Base-by-base conservation (phyloP, 2,797 vertebrate species). In the Hafferia zeledoni region DNA sequence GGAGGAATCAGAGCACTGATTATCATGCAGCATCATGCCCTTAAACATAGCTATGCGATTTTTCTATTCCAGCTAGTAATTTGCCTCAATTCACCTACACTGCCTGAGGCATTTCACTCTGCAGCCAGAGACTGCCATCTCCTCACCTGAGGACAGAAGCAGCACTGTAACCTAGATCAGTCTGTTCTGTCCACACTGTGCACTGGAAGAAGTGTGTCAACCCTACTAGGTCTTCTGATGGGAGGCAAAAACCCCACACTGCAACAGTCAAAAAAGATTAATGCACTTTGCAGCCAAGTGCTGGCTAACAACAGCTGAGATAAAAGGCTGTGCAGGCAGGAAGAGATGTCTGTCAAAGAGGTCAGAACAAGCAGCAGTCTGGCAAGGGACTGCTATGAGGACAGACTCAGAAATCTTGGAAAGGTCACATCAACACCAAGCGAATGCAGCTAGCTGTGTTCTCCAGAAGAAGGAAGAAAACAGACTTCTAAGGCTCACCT, bases 221-320 rank as follows among this genome's bases (percentile, higher is more conserved):
- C 78, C 81, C 76, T 56, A 83, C 68, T 19, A 87, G n/a, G 61
- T 37, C 82, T 83, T 88, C 89, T 72, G 65, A 71, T 22, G 43
- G 85, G 79, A 90, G 85, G 74, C 4, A 88, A 35, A 91, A 94
- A 84, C 47, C 72, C 76, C 76, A 90, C 79, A 71, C 12, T 90
- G 83, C 33, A 83, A 56, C 67, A 88, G 91, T 33, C 56, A 83
- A 50, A 88, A 59, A 68, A 75, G 55, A 94, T 72, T 43, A 82
- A 87, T n/a, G 59, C 61, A 76, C 57, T 72, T 64, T 90, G 93
- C 76, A 86, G 76, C 57, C 83, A 80, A 89, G 76, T 53, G 69
- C 53, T 91, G 79, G 69, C 87, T 94, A 94, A 83, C 78, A 83
- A 80, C 76, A 94, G 87, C 64, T n/a, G 53, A 91, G 93, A 92